Percentiles rank a stretch among this genome's conserved stretches.
Evolutionary conservation across 2,888 invertebrate species (phyloP).

Genomic region (Phengaris arion): DNA sequence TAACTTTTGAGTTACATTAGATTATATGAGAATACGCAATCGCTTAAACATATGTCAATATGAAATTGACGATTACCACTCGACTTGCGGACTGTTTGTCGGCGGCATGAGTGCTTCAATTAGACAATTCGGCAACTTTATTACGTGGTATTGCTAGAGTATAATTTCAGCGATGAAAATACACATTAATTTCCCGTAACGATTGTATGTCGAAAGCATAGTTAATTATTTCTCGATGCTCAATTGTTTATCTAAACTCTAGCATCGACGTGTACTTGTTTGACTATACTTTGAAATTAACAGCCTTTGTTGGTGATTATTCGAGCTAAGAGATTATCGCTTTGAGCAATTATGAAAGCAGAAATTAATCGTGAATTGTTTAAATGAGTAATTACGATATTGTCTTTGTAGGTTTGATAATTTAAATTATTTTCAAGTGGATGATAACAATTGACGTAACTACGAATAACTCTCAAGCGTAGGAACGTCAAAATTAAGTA

Average conservation of each 20-base stretch:
- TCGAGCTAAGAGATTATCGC: not conserved
- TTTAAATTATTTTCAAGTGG: not conserved
- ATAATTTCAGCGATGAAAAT: conserved; percentile 13
- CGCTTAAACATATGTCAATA: not conserved
- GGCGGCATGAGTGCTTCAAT: not conserved
- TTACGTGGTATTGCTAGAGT: not conserved
- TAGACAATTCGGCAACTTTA: conserved; percentile 13
- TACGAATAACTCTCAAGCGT: no score
- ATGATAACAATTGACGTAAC: no score
- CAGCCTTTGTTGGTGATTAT: conserved; percentile 17
- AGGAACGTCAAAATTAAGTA: no score
- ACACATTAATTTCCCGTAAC: conserved; percentile 20
- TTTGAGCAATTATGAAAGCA: conserved; percentile 7
- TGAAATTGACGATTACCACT: not conserved
- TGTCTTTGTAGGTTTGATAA: not conserved
- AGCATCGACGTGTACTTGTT: conserved; percentile 5
- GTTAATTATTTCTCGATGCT: conserved; percentile 20
- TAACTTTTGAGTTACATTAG: no score
- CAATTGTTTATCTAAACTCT: conserved; percentile 15
- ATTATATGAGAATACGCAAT: no score
- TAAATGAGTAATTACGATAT: not conserved
- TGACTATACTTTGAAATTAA: conserved; percentile 19
- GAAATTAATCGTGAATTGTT: conserved; percentile 6
- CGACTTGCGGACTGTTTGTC: conserved; percentile 11
- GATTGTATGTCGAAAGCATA: not conserved